These are phyloP conservation scores for Notospermus geniculatus DNA, from an alignment of 1,140 invertebrate genomes.

Conservation along the genomic window DNA sequence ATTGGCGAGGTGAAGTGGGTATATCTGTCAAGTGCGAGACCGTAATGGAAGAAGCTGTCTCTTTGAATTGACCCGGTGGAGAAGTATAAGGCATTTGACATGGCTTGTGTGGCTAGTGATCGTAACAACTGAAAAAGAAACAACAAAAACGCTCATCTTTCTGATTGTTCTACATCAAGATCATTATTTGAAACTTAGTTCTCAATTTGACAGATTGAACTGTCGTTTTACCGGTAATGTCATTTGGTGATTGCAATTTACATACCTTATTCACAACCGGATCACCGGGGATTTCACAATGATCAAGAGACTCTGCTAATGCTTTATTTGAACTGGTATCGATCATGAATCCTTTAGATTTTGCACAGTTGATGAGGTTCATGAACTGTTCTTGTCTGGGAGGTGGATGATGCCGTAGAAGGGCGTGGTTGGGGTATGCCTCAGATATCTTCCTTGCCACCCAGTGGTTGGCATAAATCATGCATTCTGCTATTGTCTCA, in stretches of 20 bases:
- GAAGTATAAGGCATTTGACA: constrained; percentile 54
- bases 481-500: constrained; percentile 56
- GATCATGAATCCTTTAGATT: constrained; percentile 44
- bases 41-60: constrained; percentile 53
- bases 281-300: constrained; percentile 44
- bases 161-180: too few relatives aligned
- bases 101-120: constrained; percentile 49
- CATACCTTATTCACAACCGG: constrained; percentile 44
- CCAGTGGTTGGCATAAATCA: constrained; percentile 59
- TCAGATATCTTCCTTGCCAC: constrained; percentile 54
- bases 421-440: constrained; percentile 41
- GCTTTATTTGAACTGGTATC: constrained; percentile 44
- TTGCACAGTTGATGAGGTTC: constrained; percentile 43
- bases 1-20: constrained; percentile 58
- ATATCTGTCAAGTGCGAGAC: constrained; percentile 53
- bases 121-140: constrained; percentile 43
- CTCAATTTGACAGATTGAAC: too few relatives aligned
- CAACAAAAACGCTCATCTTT: constrained; percentile 11
- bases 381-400: constrained; percentile 50
- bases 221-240: too few relatives aligned
- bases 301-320: constrained; percentile 50
- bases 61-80: constrained; percentile 42
- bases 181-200: too few relatives aligned
- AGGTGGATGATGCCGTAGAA: constrained; percentile 49
- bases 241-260: too few relatives aligned